Percentiles rank a stretch among this genome's conserved stretches.
These are phyloP conservation scores for Ondatra zibethicus DNA, from an alignment of 2,113 vertebrate genomes.

Conservation along the genomic window DNA sequence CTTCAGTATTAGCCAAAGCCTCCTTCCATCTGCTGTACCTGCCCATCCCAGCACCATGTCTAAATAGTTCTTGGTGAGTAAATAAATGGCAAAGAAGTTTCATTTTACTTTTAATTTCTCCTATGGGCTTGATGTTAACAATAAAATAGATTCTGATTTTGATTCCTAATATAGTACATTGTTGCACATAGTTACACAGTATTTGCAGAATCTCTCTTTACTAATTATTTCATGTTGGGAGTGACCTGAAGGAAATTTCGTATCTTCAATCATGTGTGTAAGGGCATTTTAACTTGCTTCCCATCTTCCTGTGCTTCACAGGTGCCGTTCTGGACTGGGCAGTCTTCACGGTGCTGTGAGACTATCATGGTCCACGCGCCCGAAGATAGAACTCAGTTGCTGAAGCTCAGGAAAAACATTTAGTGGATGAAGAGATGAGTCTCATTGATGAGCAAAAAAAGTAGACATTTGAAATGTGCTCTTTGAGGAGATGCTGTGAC, in stretches of 20 bases:
- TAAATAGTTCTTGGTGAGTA: slow-evolving; percentile 83
- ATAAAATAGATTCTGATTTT: slow-evolving; percentile 89
- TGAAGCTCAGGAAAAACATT: neutral
- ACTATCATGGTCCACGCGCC: slow-evolving; percentile 88
- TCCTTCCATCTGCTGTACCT: slow-evolving; percentile 60
- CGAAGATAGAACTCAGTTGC: neutral
- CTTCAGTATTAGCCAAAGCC: slow-evolving; percentile 84
- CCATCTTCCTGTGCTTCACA: slow-evolving; percentile 88
- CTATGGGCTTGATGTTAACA: slow-evolving; percentile 90
- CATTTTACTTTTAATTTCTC: slow-evolving; percentile 74
- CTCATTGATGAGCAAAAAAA: neutral
- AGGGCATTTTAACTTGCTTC: slow-evolving; percentile 90
- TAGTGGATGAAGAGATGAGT: neutral
- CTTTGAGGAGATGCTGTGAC: neutral
- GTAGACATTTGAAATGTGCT: neutral
- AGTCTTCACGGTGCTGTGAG: slow-evolving; percentile 89
- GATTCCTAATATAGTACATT: slow-evolving; percentile 91
- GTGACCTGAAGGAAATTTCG: slow-evolving; percentile 89
- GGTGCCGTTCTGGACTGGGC: slow-evolving; percentile 83
- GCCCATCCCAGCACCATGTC: slow-evolving; percentile 78
- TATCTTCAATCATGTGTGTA: slow-evolving; percentile 86
- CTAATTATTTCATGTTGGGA: slow-evolving; percentile 90
- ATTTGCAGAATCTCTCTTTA: slow-evolving; percentile 85
- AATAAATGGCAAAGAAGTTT: slow-evolving; percentile 82
- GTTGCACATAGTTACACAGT: slow-evolving; percentile 88